Evolutionary conservation across 2,113 vertebrate species (phyloP), one percentile per base, ranked within the genome.

Genomic region (Takifugu bimaculatus): DNA sequence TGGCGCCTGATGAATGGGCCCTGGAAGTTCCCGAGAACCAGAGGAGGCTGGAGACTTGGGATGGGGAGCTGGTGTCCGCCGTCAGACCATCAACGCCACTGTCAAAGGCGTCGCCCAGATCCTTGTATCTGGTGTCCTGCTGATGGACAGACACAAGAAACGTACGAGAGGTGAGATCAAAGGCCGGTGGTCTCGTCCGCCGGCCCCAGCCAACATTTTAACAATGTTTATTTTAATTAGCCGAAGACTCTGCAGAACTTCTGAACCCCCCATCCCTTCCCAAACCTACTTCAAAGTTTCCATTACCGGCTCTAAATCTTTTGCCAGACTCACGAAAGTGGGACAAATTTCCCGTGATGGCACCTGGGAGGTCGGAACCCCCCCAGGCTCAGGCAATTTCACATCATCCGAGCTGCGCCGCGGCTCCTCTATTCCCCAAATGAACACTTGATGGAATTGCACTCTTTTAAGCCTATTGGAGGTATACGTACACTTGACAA

Each of bases 41-140:
- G 49, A 92, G 69, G 1, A 90, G 79, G 67, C 91, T 84, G 0
- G 94, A 92, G 0, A 88, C 74, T 70, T 91, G 94, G 0, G 90
- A 91, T 0, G 93, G 91, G 13, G 87, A 91, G 84, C 91, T 92
- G 0, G 58, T 79, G 51, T 98, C 96, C 0, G 75, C 72, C 0
- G 90, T 91, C 60, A 97, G 90, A 28, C 92, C 94, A 6, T 98
- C 94, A 0, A 91, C 88, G 58, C 93, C 93, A 65, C 91, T 94
- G 74, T 96, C 95, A 12, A 95, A 95, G 60, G 89, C 93, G 35
- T 99, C 95, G 0, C 73, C 90, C 43, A 88, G 79, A 62, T 98
- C 96, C 83, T 93, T 98, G 77, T 83, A 91, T 64, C 92, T 90
- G 0, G 91, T 90, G 64, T 99, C 96, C 96, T 99, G 81, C 14